phyloP scores from a whole-genome alignment of 2,113 vertebrate species.

The Azemiops feae region DNA sequence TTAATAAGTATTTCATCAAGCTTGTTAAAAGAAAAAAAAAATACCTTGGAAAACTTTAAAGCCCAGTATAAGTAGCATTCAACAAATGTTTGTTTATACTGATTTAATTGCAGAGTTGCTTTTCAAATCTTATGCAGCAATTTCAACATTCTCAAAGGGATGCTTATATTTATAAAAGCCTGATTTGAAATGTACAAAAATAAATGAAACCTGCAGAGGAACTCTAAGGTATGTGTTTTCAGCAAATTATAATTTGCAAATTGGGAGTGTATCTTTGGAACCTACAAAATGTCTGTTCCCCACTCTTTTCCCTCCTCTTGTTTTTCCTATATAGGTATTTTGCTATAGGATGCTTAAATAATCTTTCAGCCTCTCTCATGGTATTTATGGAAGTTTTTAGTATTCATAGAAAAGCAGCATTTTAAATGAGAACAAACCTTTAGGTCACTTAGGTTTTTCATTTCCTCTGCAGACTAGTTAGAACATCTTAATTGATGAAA shows the following conservation, averaged over 20 bases:
- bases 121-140: neutral
- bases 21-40: neutral
- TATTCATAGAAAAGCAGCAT: neutral
- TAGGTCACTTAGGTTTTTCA: neutral
- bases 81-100: constrained; percentile 63
- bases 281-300: neutral
- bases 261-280: neutral
- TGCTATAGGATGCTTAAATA: neutral
- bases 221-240: neutral
- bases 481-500: neutral
- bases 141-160: neutral
- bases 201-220: neutral
- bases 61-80: neutral
- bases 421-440: neutral
- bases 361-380: neutral
- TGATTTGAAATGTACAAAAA: neutral
- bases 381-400: too few relatives aligned
- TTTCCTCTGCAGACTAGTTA: neutral
- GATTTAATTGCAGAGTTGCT: constrained; percentile 54
- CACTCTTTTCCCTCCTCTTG: neutral
- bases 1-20: neutral
- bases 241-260: neutral
- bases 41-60: constrained; percentile 26
- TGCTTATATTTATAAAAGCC: neutral
- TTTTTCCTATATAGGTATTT: neutral